Evolutionary conservation across 2,888 invertebrate species (phyloP).

Genomic region (Eurytoma californica): DNA sequence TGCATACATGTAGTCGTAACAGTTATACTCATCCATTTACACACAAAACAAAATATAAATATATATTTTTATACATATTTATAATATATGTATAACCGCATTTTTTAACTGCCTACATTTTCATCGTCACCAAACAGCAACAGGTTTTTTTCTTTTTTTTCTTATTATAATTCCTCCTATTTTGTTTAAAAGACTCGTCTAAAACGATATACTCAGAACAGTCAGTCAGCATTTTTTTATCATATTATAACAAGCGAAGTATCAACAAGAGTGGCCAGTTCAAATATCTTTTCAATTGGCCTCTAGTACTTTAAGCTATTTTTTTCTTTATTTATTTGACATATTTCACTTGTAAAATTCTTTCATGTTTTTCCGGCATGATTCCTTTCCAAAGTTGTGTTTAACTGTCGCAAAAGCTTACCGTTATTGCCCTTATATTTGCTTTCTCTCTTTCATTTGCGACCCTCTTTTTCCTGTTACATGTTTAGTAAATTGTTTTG

Average conservation of each 20-base stretch:
- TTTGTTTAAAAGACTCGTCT: conserved; percentile 65
- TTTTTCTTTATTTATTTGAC: conserved; percentile 36
- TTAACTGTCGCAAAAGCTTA: conserved; percentile 23
- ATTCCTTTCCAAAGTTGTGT: conserved; percentile 8
- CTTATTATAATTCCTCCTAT: conserved; percentile 28
- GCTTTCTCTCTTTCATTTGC: conserved; percentile 27
- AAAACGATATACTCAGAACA: conserved; percentile 66
- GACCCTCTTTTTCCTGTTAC: not conserved
- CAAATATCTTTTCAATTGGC: conserved; percentile 57
- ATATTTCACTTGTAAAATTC: conserved; percentile 39
- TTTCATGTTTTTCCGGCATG: not conserved
- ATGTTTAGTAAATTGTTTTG: conserved; percentile 20
- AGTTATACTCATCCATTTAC: conserved; percentile 46
- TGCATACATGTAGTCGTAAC: conserved; percentile 26
- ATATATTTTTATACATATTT: conserved; percentile 47
- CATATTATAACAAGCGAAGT: conserved; percentile 62
- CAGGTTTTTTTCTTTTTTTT: conserved; percentile 56
- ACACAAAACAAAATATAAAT: conserved; percentile 45
- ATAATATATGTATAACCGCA: conserved; percentile 54
- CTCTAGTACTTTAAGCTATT: conserved; percentile 58
- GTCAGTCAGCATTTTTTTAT: conserved; percentile 66
- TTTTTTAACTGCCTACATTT: conserved; percentile 45
- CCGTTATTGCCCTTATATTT: conserved; percentile 46
- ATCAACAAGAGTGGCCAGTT: conserved; percentile 64
- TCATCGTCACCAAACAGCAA: conserved; percentile 63